Evolutionary conservation across 2,113 vertebrate species (phyloP).

Genomic region (Candoia aspera): DNA sequence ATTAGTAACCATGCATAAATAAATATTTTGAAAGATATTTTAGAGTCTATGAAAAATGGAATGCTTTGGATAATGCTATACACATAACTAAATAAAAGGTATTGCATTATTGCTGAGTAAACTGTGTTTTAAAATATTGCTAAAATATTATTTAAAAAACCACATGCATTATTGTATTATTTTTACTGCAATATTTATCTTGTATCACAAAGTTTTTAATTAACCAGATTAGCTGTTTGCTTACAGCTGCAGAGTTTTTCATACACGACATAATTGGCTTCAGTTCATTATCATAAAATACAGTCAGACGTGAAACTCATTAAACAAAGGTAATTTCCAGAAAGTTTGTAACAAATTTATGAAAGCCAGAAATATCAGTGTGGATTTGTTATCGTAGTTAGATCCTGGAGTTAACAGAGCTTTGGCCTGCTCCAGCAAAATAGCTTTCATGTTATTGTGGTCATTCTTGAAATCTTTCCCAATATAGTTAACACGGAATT

Average conservation of each 20-base stretch:
- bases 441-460: neutral
- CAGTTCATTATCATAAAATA: neutral
- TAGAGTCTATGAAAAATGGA: neutral
- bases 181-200: neutral
- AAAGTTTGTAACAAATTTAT: neutral
- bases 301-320: neutral
- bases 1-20: slow-evolving; percentile 9
- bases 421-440: neutral
- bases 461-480: neutral
- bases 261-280: neutral
- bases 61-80: neutral
- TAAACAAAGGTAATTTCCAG: neutral
- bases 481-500: neutral
- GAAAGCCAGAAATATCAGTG: neutral
- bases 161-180: neutral
- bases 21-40: neutral
- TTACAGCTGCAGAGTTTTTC: neutral
- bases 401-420: neutral
- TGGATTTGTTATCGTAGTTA: neutral
- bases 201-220: neutral
- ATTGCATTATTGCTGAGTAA: neutral
- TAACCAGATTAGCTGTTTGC: neutral
- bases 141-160: neutral
- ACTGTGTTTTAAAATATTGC: neutral
- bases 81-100: neutral